Evolutionary conservation across 2,113 vertebrate species (phyloP), one percentile per base, ranked within the genome.

Genomic region (Neogobius melanostomus): DNA sequence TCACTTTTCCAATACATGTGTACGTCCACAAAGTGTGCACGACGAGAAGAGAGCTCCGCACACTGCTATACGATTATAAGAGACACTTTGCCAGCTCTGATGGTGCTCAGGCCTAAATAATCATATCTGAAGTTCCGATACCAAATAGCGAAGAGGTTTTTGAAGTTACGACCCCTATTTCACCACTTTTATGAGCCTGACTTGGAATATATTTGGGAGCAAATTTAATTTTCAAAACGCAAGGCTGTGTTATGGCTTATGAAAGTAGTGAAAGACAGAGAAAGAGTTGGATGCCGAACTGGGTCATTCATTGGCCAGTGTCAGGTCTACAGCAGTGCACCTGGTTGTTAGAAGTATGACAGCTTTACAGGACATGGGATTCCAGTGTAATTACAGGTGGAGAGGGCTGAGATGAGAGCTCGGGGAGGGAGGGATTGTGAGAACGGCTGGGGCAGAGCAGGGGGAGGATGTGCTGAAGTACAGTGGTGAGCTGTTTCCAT

Each of bases 311-410:
- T 66, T 60, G 68, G 77, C 69, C 64, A 43, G 45, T 80, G 66
- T 73, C 70, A 69, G 68, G 64, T 76, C 72, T 69, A 70, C 46
- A 66, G 62, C 44, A 75, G 48, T 86, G 74, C 84, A 90, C 86
- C 91, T 87, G 89, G 90, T 87, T 84, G 72, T 91, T 86, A 82
- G 75, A 75, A 80, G 69, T 86, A 49, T 81, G 82, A 85, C 90
- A 87, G 87, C 82, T 92, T 91, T 89, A 90, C 75, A 68, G 77
- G 71, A 67, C 73, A 70, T 64, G 36, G 52, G 83, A 93, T 92
- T 92, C 90, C 91, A 86, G 68, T 49, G 56, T 93, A 91, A 92
- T 93, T 92, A 91, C 88, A 92, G 88, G 87, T 89, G 77, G 69
- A 77, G 53, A 28, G 53, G 53, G 76, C 54, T 54, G 50, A 73